Percentiles rank a stretch among this genome's conserved stretches.
Evolutionary conservation across 2,113 vertebrate species (phyloP).

Genomic region (Aegypius monachus): DNA sequence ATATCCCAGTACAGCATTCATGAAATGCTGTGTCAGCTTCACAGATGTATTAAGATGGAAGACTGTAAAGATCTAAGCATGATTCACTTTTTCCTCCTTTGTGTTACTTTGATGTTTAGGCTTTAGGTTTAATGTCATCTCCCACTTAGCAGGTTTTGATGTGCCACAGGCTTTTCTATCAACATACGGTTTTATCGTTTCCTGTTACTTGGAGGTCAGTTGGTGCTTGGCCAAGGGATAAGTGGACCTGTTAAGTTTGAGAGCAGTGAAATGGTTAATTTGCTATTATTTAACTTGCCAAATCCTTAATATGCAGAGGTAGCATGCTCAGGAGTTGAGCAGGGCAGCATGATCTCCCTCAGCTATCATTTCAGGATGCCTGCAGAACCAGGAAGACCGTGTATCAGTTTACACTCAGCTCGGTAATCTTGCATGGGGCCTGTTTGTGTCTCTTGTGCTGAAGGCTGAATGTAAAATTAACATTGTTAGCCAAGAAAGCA

Average conservation of each 20-base stretch:
- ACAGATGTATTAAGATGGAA: not conserved
- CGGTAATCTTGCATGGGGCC: constrained; percentile 25
- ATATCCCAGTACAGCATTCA: not conserved
- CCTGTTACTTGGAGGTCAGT: not conserved
- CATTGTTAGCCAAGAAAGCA: constrained; percentile 58
- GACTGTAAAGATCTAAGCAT: not conserved
- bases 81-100: not conserved
- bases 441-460: constrained; percentile 13
- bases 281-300: not conserved
- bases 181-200: not conserved
- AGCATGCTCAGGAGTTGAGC: not conserved
- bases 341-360: not conserved
- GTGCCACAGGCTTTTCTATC: not conserved
- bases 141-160: not conserved
- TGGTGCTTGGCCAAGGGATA: not conserved
- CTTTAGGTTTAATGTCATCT: not conserved
- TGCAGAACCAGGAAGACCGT: not conserved
- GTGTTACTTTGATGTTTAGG: not conserved
- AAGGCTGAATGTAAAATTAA: constrained; percentile 32
- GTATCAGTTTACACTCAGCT: not conserved
- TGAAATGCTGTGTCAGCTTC: not conserved
- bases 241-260: not conserved
- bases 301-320: not conserved
- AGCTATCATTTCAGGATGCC: not conserved
- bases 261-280: not conserved